Conservation (phyloP, 1,140 invertebrate genomes). For the Ericerus pela region DNA sequence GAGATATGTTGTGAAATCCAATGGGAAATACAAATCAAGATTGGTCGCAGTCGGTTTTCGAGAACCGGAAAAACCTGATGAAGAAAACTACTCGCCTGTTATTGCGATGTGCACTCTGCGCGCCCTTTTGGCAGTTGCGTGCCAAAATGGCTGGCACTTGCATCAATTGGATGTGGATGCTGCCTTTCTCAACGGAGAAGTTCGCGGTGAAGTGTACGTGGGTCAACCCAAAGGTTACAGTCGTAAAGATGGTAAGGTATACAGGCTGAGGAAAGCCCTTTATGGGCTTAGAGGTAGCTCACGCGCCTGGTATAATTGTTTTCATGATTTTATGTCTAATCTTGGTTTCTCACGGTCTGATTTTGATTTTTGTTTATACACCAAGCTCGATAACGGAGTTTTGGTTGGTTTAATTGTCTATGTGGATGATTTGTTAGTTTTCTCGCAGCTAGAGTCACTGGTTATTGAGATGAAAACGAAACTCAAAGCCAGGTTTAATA, state of each 20-base stretch:
- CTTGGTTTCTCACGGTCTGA: not conserved
- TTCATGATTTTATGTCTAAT: not conserved
- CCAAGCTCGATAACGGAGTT: too few species aligned
- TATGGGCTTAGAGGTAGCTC: slow-evolving; percentile 10
- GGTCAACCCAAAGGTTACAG: slow-evolving; percentile 11
- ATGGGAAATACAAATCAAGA: slow-evolving; percentile 20
- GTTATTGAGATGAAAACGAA: not conserved
- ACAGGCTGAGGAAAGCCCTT: slow-evolving; percentile 3
- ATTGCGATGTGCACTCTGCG: not conserved
- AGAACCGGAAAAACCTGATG: not conserved
- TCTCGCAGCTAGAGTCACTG: too few species aligned
- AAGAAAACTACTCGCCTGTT: slow-evolving; percentile 24
- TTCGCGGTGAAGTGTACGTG: not conserved
- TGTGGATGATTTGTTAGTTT: slow-evolving; percentile 14
- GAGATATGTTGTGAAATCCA: slow-evolving; percentile 28
- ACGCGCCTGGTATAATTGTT: slow-evolving; percentile 6
- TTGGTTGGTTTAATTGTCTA: not conserved
- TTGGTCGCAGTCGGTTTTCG: slow-evolving; percentile 24
- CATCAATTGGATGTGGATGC: slow-evolving; percentile 3
- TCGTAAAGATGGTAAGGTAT: not conserved
- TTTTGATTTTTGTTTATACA: not conserved
- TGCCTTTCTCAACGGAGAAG: not conserved
- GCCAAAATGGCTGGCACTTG: not conserved
- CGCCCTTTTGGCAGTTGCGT: not conserved
- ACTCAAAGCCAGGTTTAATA: slow-evolving; percentile 2